A percentile compares a stretch with the other conserved stretches of the same genome.
These are phyloP conservation scores for Drosophila kikkawai DNA, from an alignment of 1,140 invertebrate species.

Conservation along the genomic window DNA sequence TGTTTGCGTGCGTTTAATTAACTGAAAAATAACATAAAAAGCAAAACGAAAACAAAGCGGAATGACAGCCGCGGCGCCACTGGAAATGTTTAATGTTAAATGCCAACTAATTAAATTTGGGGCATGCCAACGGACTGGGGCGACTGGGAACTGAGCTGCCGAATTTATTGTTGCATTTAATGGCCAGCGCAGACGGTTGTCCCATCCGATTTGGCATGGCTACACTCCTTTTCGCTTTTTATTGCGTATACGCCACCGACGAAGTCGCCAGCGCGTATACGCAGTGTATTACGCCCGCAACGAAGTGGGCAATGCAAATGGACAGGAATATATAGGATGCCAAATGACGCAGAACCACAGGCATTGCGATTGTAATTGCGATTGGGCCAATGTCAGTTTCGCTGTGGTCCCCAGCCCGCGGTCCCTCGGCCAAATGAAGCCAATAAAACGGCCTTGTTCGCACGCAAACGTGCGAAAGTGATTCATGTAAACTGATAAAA, in stretches of 20 bases:
- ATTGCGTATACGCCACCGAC: conserved; percentile 67
- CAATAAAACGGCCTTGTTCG: conserved; percentile 53
- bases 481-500: conserved; percentile 62
- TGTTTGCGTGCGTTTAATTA: conserved; percentile 81
- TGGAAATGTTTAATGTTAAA: conserved; percentile 79
- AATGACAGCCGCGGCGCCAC: conserved; percentile 45
- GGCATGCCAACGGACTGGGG: conserved; percentile 59
- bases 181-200: conserved; percentile 68
- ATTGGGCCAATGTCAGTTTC: conserved; percentile 33
- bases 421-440: conserved; percentile 60
- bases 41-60: conserved; percentile 38
- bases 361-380: conserved; percentile 43
- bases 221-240: conserved; percentile 46
- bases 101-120: conserved; percentile 81
- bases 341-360: conserved; percentile 56
- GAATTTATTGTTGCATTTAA: conserved; percentile 82
- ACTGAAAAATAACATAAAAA: conserved; percentile 76
- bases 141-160: conserved; percentile 21
- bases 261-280: conserved; percentile 50
- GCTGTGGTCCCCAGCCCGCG: conserved; percentile 22
- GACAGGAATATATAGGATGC: conserved; percentile 37
- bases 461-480: conserved; percentile 49
- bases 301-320: conserved; percentile 42
- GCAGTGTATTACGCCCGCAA: conserved; percentile 67
- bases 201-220: conserved; percentile 28